Conservation (phyloP, 2,888 invertebrate species). For the Caenorhabditis wallacei region DNA sequence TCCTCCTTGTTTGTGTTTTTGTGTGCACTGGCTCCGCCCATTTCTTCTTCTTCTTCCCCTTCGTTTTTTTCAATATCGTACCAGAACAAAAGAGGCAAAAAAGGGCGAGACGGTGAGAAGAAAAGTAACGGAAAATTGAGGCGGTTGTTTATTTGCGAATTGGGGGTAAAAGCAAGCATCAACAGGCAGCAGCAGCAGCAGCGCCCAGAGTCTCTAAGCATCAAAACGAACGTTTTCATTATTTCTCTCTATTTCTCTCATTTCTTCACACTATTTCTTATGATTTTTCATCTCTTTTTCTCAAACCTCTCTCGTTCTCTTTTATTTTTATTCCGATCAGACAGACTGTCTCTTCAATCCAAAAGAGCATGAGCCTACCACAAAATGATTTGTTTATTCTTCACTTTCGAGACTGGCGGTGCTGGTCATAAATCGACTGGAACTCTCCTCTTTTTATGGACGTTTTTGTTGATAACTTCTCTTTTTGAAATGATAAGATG, state of each 20-base stretch:
- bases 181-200: conserved; percentile 6
- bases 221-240: conserved; percentile 15
- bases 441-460: conserved; percentile 18
- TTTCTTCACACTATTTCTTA: no score
- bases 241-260: conserved; percentile 10
- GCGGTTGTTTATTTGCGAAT: conserved; percentile 56
- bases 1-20: conserved; percentile 17
- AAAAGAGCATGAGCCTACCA: conserved; percentile 10
- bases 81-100: conserved; percentile 14
- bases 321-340: not conserved
- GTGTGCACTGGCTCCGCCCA: conserved; percentile 37
- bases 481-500: conserved; percentile 12
- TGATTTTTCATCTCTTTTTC: no score
- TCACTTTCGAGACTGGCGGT: conserved; percentile 35
- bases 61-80: conserved; percentile 25
- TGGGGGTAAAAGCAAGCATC: conserved; percentile 41
- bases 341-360: conserved; percentile 26
- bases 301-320: not conserved
- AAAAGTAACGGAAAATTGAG: conserved; percentile 35
- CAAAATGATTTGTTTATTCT: conserved; percentile 12
- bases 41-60: conserved; percentile 3
- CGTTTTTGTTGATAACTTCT: conserved; percentile 3
- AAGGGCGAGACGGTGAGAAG: conserved; percentile 10
- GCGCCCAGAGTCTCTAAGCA: conserved; percentile 16
- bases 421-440: conserved; percentile 45